phyloP scores from a whole-genome alignment of 2,113 vertebrate genomes.

The Tyto alba region DNA sequence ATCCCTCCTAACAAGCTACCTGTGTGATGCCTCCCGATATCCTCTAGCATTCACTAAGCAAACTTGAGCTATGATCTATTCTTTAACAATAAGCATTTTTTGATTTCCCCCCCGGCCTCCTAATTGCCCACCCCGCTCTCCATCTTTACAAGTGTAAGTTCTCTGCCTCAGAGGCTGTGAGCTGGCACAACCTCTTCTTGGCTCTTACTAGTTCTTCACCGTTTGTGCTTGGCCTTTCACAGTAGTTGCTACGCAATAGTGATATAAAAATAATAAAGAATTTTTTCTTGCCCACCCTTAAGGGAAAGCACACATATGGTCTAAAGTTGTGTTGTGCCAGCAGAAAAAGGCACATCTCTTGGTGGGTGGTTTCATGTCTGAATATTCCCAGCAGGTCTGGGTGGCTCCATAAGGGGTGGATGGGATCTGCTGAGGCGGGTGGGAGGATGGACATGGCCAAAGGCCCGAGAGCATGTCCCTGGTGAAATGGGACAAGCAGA shows the following conservation, averaged over 20 bases:
- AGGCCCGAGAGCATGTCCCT: not conserved
- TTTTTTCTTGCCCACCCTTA: not conserved
- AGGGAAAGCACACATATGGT: slow-evolving; percentile 34
- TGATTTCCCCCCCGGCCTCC: not conserved
- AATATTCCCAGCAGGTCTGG: not conserved
- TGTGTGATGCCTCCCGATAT: not conserved
- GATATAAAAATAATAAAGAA: not conserved
- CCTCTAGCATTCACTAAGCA: not conserved
- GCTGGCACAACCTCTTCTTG: not conserved
- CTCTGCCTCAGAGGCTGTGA: not conserved
- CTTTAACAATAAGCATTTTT: not conserved
- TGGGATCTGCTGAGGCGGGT: not conserved
- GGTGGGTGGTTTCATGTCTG: slow-evolving; percentile 11
- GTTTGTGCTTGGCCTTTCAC: not conserved
- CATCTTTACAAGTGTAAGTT: not conserved
- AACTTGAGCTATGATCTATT: not conserved
- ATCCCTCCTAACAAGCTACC: not conserved
- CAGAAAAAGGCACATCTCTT: not conserved
- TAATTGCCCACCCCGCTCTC: not conserved
- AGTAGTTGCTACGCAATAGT: not conserved
- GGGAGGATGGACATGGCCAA: not conserved
- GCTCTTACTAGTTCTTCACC: not conserved
- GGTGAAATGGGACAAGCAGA: not conserved
- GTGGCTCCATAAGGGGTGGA: not conserved
- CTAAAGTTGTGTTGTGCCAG: not conserved